phyloP scores from a whole-genome alignment of 2,113 vertebrate genomes.

The Riparia riparia region DNA sequence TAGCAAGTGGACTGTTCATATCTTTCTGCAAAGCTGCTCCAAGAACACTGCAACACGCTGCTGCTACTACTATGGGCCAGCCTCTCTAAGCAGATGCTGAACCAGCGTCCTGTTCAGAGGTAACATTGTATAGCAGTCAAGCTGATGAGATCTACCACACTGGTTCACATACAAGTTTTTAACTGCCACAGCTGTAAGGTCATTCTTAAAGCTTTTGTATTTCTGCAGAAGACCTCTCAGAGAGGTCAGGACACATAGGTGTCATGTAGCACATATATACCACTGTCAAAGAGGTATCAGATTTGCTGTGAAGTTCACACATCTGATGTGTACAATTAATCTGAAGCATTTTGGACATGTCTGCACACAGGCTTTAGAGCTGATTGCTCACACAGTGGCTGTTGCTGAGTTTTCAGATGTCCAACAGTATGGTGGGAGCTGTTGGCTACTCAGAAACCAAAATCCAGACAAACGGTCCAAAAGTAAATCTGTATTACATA shows the following conservation, averaged over 20 bases:
- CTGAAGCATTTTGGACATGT: not conserved
- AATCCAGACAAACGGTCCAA: not conserved
- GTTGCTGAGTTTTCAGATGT: not conserved
- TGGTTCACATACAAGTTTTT: not conserved
- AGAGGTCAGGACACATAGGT: not conserved
- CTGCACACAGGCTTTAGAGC: not conserved
- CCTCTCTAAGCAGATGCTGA: not conserved
- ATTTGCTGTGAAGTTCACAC: not conserved
- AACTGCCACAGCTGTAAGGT: not conserved
- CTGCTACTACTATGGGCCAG: not conserved
- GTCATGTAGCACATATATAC: not conserved
- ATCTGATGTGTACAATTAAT: not conserved
- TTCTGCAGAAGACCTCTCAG: not conserved
- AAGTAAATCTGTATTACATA: not conserved
- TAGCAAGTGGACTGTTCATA: not conserved
- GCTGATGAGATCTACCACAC: not conserved
- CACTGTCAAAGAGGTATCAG: not conserved
- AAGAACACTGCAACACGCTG: not conserved
- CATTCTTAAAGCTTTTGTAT: not conserved
- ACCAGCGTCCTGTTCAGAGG: not conserved
- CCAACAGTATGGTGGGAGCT: not conserved
- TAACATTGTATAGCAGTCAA: not conserved
- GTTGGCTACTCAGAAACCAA: not conserved
- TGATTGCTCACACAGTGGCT: not conserved
- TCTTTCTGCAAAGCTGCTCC: not conserved